These are phyloP conservation scores for Xestia rhomboidea DNA, from an alignment of 2,888 invertebrate species.

Conservation along the genomic window DNA sequence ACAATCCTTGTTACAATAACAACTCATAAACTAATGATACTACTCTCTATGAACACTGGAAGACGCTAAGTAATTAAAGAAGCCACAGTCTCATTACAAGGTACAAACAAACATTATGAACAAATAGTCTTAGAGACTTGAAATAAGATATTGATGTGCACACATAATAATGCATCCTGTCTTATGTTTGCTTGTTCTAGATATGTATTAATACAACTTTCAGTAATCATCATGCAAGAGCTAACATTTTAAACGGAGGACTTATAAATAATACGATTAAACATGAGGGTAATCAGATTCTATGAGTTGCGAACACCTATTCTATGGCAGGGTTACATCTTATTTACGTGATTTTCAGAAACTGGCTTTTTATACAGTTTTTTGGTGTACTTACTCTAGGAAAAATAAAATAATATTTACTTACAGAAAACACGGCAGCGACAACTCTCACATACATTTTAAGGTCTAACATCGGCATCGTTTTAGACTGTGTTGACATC, in stretches of 20 bases:
- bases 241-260: neutral
- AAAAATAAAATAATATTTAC: conserved; percentile 66
- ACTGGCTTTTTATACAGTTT: neutral
- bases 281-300: conserved; percentile 52
- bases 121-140: conserved; percentile 20
- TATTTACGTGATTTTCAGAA: neutral
- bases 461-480: conserved; percentile 84
- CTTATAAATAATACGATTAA: conserved; percentile 16
- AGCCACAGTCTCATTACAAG: conserved; percentile 42
- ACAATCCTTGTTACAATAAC: conserved; percentile 28
- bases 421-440: conserved; percentile 86
- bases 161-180: conserved; percentile 8
- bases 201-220: conserved; percentile 22
- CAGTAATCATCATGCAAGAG: neutral
- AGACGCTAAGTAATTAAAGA: conserved; percentile 42
- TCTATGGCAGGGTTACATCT: neutral
- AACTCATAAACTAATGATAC: conserved; percentile 43
- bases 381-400: conserved; percentile 5
- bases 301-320: neutral
- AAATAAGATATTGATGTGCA: conserved; percentile 7
- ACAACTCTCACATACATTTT: conserved; percentile 85
- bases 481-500: conserved; percentile 84
- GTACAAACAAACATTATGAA: conserved; percentile 41
- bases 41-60: neutral
- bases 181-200: conserved; percentile 22